Conservation (phyloP, 1,140 invertebrate species). For the Aphis craccivora region DNA sequence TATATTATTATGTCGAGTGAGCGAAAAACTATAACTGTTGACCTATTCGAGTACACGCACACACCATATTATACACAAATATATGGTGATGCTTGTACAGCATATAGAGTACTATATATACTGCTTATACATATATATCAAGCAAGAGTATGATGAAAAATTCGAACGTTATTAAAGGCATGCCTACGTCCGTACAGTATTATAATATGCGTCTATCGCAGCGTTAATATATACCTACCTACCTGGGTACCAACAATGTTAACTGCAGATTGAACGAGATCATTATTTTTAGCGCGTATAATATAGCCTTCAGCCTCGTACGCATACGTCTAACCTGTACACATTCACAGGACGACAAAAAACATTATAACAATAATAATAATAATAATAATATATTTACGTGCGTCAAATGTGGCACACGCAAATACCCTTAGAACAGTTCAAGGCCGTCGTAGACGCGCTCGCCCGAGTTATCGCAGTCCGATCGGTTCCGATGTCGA, state of each 20-base stretch:
- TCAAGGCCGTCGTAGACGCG: conserved; percentile 37
- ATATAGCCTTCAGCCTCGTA: neutral
- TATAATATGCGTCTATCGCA: neutral
- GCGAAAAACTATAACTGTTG: neutral
- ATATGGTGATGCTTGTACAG: neutral
- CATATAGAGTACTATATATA: neutral
- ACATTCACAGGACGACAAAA: neutral
- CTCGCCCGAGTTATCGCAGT: neutral
- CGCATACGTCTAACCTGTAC: neutral
- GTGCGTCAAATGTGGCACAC: neutral
- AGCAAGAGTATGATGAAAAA: neutral
- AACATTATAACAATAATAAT: neutral
- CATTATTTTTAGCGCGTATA: neutral
- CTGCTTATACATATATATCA: neutral
- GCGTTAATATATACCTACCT: neutral
- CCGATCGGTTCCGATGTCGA: conserved; percentile 1
- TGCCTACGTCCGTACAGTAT: neutral
- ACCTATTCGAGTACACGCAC: neutral
- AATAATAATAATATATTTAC: neutral
- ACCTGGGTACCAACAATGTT: neutral
- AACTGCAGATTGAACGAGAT: neutral
- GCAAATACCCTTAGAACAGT: conserved; percentile 9
- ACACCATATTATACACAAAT: neutral
- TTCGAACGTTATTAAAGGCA: neutral
- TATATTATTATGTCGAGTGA: neutral